Percentiles rank a stretch among this genome's conserved stretches.
Evolutionary conservation across 2,113 vertebrate genomes (phyloP).

Genomic region (Trematocara stigmaticum): DNA sequence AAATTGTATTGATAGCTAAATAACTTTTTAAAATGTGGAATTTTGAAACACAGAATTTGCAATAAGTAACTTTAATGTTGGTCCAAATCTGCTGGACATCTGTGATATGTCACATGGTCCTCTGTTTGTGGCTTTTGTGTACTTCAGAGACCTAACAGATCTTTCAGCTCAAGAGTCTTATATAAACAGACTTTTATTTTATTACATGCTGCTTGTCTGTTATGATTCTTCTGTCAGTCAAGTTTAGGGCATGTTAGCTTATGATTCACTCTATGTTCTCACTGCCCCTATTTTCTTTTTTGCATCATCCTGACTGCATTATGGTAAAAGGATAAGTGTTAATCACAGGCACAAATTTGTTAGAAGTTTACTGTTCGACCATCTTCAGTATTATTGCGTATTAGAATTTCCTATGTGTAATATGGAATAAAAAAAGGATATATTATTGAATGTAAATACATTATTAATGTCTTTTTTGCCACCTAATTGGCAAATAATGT

Average conservation of each 20-base stretch:
- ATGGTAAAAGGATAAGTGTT: slow-evolving; percentile 10
- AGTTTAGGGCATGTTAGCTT: slow-evolving; percentile 6
- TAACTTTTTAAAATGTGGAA: background rate
- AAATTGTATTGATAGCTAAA: background rate
- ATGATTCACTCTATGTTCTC: background rate
- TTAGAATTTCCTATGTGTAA: background rate
- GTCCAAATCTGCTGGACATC: background rate
- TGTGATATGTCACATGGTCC: background rate
- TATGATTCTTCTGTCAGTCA: background rate
- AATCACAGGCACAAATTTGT: background rate
- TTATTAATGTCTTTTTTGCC: background rate
- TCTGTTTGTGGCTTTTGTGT: background rate
- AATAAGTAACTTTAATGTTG: background rate
- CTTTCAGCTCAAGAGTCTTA: background rate
- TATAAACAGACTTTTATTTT: background rate
- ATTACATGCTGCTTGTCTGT: background rate
- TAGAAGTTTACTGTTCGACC: background rate
- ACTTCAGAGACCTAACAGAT: background rate
- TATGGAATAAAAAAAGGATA: background rate
- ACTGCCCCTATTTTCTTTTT: slow-evolving; percentile 12
- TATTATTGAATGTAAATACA: background rate
- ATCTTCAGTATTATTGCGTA: background rate
- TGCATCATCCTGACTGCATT: background rate
- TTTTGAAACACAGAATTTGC: background rate
- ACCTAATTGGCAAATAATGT: background rate